Base-by-base conservation (phyloP, 2,888 invertebrate genomes). In the Cheilosia vernalis region DNA sequence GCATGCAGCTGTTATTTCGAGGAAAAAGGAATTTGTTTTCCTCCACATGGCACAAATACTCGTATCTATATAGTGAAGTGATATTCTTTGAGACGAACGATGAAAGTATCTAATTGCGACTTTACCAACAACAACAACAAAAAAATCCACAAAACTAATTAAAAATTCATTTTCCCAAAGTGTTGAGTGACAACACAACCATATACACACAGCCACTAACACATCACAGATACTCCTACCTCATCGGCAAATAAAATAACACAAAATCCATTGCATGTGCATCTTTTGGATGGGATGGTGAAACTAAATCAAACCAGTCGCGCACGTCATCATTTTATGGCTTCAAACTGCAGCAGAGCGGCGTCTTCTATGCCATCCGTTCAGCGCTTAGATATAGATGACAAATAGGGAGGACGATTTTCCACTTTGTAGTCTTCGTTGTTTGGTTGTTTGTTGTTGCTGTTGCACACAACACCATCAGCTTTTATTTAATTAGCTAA, bases 401-500 rank as follows among this genome's bases (percentile, higher is more conserved):
- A 79, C 64, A 74, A 74, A 84, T 69, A 60, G 40, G 30, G 80
- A 85, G 76, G 47, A 60, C 44, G 64, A 53, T 64, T 73, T 79
- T 80, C 60, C 66, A 30, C 73, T 51, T 10, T 3, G 42, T 21
- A 10, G 19, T 15, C 24, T 49, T 47, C 13, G n/a, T 6, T 17
- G 37, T n/a, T 40, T 30, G 9, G n/a, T 6, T 17, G 37, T n/a
- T 40, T 30, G 9, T 42, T 27, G 27, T 27, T 27, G 73, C 13
- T 30, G 30, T 37, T 61, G 42, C 56, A 49, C 69, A 56, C 19
- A 47, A 79, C 47, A 66, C 70, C 30, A 44, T 74, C 60, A 66
- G 49, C 76, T 85, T 81, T 81, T 85, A 85, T 85, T 85, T 85
- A 81, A 85, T 85, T 81, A 85, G 85, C 85, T 85, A 85, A 85